phyloP scores from a whole-genome alignment of 1,140 invertebrate genomes.

The Tetraneura akinire region DNA sequence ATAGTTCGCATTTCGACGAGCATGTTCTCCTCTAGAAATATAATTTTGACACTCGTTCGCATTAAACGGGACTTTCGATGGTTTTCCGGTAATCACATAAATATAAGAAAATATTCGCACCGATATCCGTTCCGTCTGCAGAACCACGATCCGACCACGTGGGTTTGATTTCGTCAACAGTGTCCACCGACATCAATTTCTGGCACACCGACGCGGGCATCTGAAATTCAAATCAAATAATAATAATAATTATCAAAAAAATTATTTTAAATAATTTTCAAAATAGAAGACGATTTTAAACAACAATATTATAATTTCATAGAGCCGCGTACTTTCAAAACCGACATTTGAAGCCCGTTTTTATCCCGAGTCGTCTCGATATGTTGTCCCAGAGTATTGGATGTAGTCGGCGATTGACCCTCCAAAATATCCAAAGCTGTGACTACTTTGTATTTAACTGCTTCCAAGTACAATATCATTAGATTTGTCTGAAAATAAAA shows the following conservation, averaged over 20 bases:
- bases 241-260: too few species aligned
- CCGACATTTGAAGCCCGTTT: conserved; percentile 82
- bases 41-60: too few species aligned
- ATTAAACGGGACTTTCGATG: background rate
- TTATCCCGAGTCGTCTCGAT: conserved; percentile 86
- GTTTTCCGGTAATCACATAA: background rate
- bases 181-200: background rate
- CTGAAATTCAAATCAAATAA: background rate
- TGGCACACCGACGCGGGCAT: conserved; percentile 15
- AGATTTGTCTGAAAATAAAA: conserved; percentile 75
- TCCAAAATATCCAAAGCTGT: conserved; percentile 79
- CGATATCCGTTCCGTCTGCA: conserved; percentile 69
- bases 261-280: too few species aligned
- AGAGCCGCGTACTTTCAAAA: conserved; percentile 76
- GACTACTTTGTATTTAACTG: conserved; percentile 83
- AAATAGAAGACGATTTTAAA: too few species aligned
- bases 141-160: conserved; percentile 76
- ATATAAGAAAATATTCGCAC: background rate
- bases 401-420: conserved; percentile 67
- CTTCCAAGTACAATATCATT: conserved; percentile 89
- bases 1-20: too few species aligned
- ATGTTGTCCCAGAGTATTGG: conserved; percentile 80
- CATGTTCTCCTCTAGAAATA: too few species aligned
- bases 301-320: too few species aligned
- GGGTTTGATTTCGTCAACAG: conserved; percentile 53